Conservation (phyloP, 35 echinoderm and acorn worm species). For the Amphiura filiformis region DNA sequence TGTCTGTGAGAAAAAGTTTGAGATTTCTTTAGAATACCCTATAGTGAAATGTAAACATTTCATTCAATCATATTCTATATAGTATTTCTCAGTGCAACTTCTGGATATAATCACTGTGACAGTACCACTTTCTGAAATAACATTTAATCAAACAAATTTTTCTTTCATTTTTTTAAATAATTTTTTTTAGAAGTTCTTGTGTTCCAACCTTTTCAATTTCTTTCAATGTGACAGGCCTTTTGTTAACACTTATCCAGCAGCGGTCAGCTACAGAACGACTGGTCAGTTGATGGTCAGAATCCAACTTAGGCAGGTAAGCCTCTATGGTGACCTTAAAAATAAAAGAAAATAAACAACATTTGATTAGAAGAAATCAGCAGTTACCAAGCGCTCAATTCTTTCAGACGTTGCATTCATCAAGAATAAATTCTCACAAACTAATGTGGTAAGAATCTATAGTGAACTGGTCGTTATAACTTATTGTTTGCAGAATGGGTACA, state of each 20-base stretch:
- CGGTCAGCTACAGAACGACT: conserved; percentile 57
- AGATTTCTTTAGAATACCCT: background rate
- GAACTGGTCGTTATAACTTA: too few species aligned
- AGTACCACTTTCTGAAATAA: background rate
- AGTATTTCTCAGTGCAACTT: background rate
- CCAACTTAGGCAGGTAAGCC: conserved; percentile 66
- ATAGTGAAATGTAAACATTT: background rate
- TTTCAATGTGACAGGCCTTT: conserved; percentile 73
- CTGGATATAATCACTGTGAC: too few species aligned
- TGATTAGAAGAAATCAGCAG: conserved; percentile 4
- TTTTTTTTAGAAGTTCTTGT: background rate
- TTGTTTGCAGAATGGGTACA: too few species aligned
- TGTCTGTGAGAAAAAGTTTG: conserved; percentile 49
- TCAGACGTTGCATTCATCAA: background rate
- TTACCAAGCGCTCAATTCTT: background rate
- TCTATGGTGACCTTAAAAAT: conserved; percentile 48
- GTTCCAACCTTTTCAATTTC: conserved; percentile 79
- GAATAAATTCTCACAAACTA: background rate
- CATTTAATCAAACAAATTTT: background rate
- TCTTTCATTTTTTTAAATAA: background rate
- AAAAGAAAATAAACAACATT: too few species aligned
- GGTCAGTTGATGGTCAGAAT: conserved; percentile 53
- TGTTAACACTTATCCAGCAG: conserved; percentile 77
- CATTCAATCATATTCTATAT: background rate
- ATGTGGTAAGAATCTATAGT: too few species aligned